Evolutionary conservation across 2,888 invertebrate species (phyloP).

Genomic region (Crepidodera aurea): DNA sequence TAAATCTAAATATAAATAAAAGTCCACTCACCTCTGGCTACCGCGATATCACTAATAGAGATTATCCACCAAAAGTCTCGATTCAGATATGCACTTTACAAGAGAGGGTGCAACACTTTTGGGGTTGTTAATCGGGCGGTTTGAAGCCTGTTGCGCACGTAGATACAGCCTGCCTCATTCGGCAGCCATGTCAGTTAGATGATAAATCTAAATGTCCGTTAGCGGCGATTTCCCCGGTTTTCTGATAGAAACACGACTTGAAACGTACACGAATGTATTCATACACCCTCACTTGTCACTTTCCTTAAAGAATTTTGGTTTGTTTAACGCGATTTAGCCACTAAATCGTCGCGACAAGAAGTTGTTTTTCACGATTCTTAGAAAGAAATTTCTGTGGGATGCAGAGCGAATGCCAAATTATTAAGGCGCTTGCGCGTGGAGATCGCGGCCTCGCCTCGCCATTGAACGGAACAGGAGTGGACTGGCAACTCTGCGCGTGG

Average conservation of each 20-base stretch:
- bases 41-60: slow-evolving; percentile 25
- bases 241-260: slow-evolving; percentile 33
- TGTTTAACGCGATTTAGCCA: slow-evolving; percentile 60
- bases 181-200: slow-evolving; percentile 47
- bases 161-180: slow-evolving; percentile 33
- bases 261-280: slow-evolving; percentile 12
- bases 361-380: slow-evolving; percentile 69
- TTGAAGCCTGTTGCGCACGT: slow-evolving; percentile 46
- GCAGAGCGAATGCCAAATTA: slow-evolving; percentile 65
- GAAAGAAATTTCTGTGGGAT: slow-evolving; percentile 65
- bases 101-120: slow-evolving; percentile 32
- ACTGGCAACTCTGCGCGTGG: slow-evolving; percentile 33
- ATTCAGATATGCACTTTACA: slow-evolving; percentile 33
- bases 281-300: slow-evolving; percentile 31
- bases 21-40: slow-evolving; percentile 52
- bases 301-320: slow-evolving; percentile 36
- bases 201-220: slow-evolving; percentile 28
- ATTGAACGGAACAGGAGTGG: slow-evolving; percentile 38
- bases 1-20: slow-evolving; percentile 49
- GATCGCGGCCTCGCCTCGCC: slow-evolving; percentile 61
- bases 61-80: slow-evolving; percentile 21
- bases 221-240: slow-evolving; percentile 30
- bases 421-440: slow-evolving; percentile 59
- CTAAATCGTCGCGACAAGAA: slow-evolving; percentile 64
- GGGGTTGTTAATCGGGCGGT: slow-evolving; percentile 17